Conservation (phyloP, 2,797 vertebrate species). For the Antennarius maculatus region DNA sequence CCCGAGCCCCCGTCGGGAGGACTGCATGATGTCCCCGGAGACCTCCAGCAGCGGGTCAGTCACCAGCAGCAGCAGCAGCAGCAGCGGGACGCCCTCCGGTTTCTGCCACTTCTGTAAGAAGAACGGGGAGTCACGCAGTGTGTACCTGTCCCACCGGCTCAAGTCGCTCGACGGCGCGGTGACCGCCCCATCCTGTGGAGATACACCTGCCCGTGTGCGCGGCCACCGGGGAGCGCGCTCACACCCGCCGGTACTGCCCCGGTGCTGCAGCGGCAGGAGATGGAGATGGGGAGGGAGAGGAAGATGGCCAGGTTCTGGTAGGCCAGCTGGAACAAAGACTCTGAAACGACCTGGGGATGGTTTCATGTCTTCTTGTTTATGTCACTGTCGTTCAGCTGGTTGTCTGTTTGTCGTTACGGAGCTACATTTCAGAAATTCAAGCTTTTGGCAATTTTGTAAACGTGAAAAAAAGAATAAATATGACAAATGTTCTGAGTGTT, state of each 20-base stretch:
- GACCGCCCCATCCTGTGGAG: constrained; percentile 82
- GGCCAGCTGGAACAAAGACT: background rate
- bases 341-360: constrained; percentile 37
- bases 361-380: constrained; percentile 19
- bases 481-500: too few relatives aligned
- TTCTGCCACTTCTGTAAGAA: constrained; percentile 87
- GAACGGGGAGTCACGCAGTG: constrained; percentile 81
- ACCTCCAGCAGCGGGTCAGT: too few relatives aligned
- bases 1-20: background rate
- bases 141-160: constrained; percentile 84
- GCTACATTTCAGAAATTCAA: background rate
- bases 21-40: background rate
- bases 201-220: constrained; percentile 84
- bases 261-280: background rate
- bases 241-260: constrained; percentile 89
- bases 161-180: constrained; percentile 78
- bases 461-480: too few relatives aligned
- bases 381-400: background rate
- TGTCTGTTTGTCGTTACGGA: too few relatives aligned
- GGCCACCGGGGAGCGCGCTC: constrained; percentile 84
- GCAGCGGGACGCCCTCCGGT: background rate
- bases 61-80: background rate
- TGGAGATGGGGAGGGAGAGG: background rate
- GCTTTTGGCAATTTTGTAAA: too few relatives aligned
- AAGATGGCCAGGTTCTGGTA: constrained; percentile 20